Percentiles rank a stretch among this genome's conserved stretches.
These are phyloP conservation scores for Sinopyrophorus schimmeli DNA, from an alignment of 2,888 invertebrate species.

Conservation along the genomic window DNA sequence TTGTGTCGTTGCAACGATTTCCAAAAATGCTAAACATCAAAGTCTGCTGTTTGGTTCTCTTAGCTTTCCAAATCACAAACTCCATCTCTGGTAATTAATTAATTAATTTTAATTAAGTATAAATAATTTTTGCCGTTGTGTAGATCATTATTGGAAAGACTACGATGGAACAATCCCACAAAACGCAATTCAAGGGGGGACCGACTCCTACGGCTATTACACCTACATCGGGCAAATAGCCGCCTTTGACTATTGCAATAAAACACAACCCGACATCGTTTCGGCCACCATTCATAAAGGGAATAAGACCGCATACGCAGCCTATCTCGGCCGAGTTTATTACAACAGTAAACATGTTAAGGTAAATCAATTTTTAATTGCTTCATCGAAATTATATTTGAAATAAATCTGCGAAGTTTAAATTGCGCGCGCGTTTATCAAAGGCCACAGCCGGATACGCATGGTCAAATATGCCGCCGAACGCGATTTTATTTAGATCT, in stretches of 20 bases:
- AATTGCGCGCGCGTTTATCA: background rate
- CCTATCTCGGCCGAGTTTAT: background rate
- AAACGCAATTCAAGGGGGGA: slow-evolving; percentile 9
- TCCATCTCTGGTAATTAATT: no score
- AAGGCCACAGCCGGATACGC: background rate
- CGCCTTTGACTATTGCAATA: background rate
- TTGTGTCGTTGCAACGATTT: no score
- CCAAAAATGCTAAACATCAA: no score
- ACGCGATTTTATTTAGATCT: no score
- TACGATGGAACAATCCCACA: slow-evolving; percentile 8
- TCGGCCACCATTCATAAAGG: slow-evolving; percentile 7
- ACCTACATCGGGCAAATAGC: slow-evolving; percentile 12
- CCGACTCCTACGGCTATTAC: slow-evolving; percentile 8
- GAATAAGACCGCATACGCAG: slow-evolving; percentile 1
- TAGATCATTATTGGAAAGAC: slow-evolving; percentile 8
- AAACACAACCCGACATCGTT: slow-evolving; percentile 2
- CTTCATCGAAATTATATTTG: no score
- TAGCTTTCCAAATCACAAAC: no score
- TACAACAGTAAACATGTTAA: slow-evolving; percentile 5
- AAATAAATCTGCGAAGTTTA: no score
- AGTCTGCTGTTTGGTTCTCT: no score
- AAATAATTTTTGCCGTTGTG: no score
- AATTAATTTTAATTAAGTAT: no score
- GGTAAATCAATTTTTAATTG: no score
- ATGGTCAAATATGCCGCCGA: no score